These are phyloP conservation scores for Incurvaria masculella DNA, from an alignment of 2,888 invertebrate species.

Conservation along the genomic window DNA sequence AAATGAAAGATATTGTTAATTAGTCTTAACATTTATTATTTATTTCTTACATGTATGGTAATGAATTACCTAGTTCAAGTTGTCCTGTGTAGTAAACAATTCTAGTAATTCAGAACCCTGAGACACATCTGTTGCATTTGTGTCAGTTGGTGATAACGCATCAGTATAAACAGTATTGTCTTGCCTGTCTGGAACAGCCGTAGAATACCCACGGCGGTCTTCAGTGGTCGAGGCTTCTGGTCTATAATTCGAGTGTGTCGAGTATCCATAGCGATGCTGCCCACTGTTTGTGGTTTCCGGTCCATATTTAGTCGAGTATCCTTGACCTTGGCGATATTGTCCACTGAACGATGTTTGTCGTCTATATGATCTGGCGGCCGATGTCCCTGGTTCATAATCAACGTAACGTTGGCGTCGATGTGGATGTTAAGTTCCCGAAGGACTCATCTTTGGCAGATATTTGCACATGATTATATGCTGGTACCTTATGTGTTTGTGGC, in stretches of 20 bases:
- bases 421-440: no score
- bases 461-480: no score
- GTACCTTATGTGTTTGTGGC: no score
- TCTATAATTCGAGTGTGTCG: conserved; percentile 19
- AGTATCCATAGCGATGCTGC: conserved; percentile 17
- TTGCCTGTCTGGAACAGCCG: conserved; percentile 20
- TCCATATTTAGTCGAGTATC: conserved; percentile 19
- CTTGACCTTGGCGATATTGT: conserved; percentile 20
- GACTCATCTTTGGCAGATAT: no score
- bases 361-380: conserved; percentile 21
- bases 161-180: conserved; percentile 19
- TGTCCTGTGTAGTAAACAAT: conserved; percentile 17
- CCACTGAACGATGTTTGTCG: conserved; percentile 20
- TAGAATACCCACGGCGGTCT: conserved; percentile 17
- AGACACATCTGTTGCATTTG: conserved; percentile 20
- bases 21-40: conserved; percentile 17
- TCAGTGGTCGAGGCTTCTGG: conserved; percentile 19
- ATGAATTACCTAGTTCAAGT: conserved; percentile 13
- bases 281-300: conserved; percentile 17
- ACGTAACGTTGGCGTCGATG: conserved; percentile 20
- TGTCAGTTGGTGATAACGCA: conserved; percentile 21
- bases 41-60: conserved; percentile 18
- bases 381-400: conserved; percentile 20
- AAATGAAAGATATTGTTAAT: conserved; percentile 18
- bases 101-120: conserved; percentile 21